Conservation (phyloP, 2,113 vertebrate species). For the Brienomyrus brachyistius region DNA sequence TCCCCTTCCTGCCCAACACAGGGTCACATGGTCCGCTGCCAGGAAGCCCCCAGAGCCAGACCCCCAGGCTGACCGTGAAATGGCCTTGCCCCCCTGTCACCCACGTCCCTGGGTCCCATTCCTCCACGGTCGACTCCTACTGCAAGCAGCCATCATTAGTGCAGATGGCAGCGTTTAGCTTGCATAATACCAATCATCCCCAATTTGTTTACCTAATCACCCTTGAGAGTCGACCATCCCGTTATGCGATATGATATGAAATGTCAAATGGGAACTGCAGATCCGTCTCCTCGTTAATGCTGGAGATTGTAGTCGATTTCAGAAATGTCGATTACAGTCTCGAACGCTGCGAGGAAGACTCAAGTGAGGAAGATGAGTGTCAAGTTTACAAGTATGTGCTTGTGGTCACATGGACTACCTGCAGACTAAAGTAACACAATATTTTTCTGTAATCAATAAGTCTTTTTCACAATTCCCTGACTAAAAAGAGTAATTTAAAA, state of each 20-base stretch:
- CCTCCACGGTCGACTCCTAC: neutral
- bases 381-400: neutral
- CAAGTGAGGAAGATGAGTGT: neutral
- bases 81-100: neutral
- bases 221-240: neutral
- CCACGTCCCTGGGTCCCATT: neutral
- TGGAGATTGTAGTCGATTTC: no score
- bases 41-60: neutral
- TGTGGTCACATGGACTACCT: neutral
- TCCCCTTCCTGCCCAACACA: neutral
- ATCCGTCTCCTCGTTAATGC: neutral
- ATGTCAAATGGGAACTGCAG: neutral
- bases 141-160: neutral
- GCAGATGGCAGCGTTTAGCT: neutral
- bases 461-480: neutral
- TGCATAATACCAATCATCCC: neutral
- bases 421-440: neutral
- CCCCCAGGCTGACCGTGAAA: neutral
- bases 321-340: neutral
- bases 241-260: neutral
- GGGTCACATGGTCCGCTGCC: neutral
- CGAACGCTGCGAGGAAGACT: neutral
- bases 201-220: conserved; percentile 1
- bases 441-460: neutral
- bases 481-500: neutral